Evolutionary conservation across 1,140 invertebrate species (phyloP), one percentile per base, ranked within the genome.

Genomic region (Daktulosphaira vitifoliae): DNA sequence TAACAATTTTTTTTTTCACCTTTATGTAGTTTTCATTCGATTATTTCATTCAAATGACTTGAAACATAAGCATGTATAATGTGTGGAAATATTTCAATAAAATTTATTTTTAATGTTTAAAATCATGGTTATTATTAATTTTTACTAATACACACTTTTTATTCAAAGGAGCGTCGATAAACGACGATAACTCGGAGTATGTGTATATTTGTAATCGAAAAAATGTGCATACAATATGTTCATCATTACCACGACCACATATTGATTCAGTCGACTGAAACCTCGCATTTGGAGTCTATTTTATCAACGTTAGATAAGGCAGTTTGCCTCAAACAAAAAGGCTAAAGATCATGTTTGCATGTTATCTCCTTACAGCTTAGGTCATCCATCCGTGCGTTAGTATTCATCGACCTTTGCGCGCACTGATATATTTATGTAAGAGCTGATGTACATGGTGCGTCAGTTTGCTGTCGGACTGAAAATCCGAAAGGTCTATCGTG

Each of bases 341-440:
- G 56, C 42, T 25, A 62, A 62, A 62, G 56, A 62, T 62, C 56
- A 44, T 33, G 42, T 62, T 62, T 48, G 42, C 42, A n/a, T 39
- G 56, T 62, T 62, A 62, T 62, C 56, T 62, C 42, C 9, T 25
- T 18, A 29, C 23, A 44, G 56, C 56, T 15, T 22, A 62, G 56
- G 56, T 62, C 56, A 62, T 62, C 56, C 39, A 11, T 33, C 11
- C 29, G 29, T 33, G 11, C 56, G 42, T 62, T 48, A 22, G 42
- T 39, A 16, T 16, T 20, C 25, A 7, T 22, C 56, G 56, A 62
- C 56, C 56, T 62, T 62, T 62, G 56, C 42, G 56, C 56, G 56
- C 56, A 25, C 29, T 33, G 9, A 59, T 62, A 62, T 62, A 62
- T 62, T 62, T 48, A 62, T 62, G 25, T 48, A 62, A 62, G 56